phyloP scores from a whole-genome alignment of 2,888 invertebrate genomes.

The Metopia argyrocephala region DNA sequence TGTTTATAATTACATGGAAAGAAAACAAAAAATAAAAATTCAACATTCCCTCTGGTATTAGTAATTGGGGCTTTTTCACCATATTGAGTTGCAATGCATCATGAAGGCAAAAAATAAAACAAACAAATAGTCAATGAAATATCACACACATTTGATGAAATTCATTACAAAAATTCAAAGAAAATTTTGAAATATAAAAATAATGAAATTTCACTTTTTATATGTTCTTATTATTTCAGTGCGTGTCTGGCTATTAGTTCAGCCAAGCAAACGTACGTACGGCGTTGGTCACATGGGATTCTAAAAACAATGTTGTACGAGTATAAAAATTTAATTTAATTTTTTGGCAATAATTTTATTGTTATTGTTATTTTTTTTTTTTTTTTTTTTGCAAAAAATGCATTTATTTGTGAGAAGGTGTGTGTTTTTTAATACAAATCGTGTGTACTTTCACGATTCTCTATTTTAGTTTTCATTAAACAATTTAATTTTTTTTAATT shows the following conservation, averaged over 20 bases:
- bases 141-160: constrained; percentile 32
- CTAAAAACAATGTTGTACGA: not conserved
- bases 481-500: not conserved
- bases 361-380: not conserved
- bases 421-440: not conserved
- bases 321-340: not conserved
- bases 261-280: not conserved
- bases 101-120: no score
- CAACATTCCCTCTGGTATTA: not conserved
- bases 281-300: constrained; percentile 1
- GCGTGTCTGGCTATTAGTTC: not conserved
- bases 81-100: not conserved
- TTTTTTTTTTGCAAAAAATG: not conserved
- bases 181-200: not conserved
- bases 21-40: not conserved
- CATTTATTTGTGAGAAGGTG: not conserved
- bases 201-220: constrained; percentile 1
- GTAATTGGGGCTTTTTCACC: not conserved
- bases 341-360: constrained; percentile 27
- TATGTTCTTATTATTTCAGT: not conserved
- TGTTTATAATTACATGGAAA: constrained; percentile 22
- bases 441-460: not conserved
- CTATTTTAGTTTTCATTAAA: not conserved
- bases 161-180: constrained; percentile 13
- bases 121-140: constrained; percentile 10